Base-by-base conservation (phyloP, 2,113 vertebrate genomes). In the Triplophysa dalaica region DNA sequence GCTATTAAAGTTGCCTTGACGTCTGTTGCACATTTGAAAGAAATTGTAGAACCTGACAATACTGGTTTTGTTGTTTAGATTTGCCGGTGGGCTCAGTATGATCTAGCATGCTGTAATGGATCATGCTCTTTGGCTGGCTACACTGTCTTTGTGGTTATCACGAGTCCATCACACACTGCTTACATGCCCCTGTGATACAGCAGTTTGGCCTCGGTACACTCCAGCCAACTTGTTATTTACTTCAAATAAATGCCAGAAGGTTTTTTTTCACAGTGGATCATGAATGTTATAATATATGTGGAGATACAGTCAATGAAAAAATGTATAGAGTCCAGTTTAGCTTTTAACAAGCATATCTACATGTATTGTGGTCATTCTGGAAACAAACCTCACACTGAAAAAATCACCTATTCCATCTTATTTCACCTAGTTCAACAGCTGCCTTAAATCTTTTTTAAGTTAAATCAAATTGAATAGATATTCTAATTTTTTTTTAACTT, bases 121-220 rank as follows among this genome's bases (percentile, higher is more conserved):
- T 75, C 60, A 75, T 63, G 58, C 60, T 63, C 33, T 75, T 73
- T 63, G 70, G 54, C 70, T 82, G 65, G 54, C 50, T 17, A 62
- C 24, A 62, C 22, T 65, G 52, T n/a, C 21, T 74, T 68, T 52
- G 58, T 75, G 68, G 45, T 58, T 22, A 64, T 75, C 74, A 62
- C 58, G 64, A 68, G 75, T 62, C 54, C 65, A 75, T 75, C 76
- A 75, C 56, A 69, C 75, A 67, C 61, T 78, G 24, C 13, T 22
- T 62, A 26, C 61, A 54, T 52, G 29, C 38, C 56, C 72, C 70
- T 24, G 52, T 82, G 79, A 81, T 65, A 66, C 26, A 70, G 38
- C 58, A 64, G 21, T 66, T 63, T 77, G 58, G 10, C 66, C 43
- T 70, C 60, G 21, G 48, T 68, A 75, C n/a, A 58, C 16, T 63